phyloP scores from a whole-genome alignment of 1,140 invertebrate genomes.

The Diuraphis noxia region DNA sequence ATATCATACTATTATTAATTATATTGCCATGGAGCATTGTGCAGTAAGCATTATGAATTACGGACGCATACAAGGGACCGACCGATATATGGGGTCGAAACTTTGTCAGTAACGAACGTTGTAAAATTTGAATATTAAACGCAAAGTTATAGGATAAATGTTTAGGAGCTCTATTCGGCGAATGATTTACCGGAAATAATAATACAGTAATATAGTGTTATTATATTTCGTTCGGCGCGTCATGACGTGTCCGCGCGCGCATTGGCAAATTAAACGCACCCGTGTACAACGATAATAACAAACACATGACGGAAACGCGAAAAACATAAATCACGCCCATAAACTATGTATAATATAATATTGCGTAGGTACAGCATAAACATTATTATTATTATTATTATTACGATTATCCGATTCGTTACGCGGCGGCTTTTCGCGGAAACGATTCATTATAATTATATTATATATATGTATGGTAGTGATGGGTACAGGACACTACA shows the following conservation, averaged over 20 bases:
- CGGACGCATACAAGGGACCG: not conserved
- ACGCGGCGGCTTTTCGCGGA: not conserved
- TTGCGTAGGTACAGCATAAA: not conserved
- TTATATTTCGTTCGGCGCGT: conserved; percentile 12
- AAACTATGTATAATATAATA: not conserved
- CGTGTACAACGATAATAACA: conserved; percentile 34
- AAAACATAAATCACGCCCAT: not conserved
- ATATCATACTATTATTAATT: not conserved
- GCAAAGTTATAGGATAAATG: not conserved
- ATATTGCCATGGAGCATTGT: not conserved
- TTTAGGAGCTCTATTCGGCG: not conserved
- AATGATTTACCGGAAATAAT: conserved; percentile 35
- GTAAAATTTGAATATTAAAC: not conserved
- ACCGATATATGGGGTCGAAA: not conserved
- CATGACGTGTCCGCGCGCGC: not conserved
- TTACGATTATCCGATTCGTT: conserved; percentile 9
- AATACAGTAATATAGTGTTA: not conserved
- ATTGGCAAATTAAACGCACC: conserved; percentile 37
- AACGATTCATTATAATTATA: not conserved
- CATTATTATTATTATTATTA: not conserved
- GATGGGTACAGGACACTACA: too few species aligned
- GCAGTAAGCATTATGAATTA: not conserved
- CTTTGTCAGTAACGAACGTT: not conserved
- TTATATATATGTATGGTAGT: not conserved
- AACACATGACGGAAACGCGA: conserved; percentile 32